Conservation (phyloP, 2,797 vertebrate genomes). For the Telmatherina bonti region DNA sequence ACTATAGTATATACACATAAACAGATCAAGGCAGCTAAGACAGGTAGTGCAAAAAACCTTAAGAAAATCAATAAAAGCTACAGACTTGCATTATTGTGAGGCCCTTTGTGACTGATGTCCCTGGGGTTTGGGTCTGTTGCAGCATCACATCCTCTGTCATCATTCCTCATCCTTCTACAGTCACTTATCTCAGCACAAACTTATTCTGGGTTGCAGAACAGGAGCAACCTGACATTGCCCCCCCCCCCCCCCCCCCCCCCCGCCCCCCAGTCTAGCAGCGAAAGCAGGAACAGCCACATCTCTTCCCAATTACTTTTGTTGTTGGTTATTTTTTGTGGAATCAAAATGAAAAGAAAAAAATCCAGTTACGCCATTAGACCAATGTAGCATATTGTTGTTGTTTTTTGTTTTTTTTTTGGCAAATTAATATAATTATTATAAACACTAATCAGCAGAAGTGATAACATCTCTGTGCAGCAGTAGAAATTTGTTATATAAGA, state of each 20-base stretch:
- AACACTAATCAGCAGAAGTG: background rate
- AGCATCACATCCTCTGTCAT: conserved; percentile 12
- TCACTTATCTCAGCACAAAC: conserved; percentile 35
- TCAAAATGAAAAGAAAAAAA: conserved; percentile 22
- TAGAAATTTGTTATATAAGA: too few species aligned
- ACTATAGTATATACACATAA: conserved; percentile 11
- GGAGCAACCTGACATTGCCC: conserved; percentile 39
- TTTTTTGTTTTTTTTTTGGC: too few species aligned
- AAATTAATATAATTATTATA: conserved; percentile 17
- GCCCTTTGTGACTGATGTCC: conserved; percentile 17
- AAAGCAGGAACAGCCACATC: conserved; percentile 12
- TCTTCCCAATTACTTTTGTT: conserved; percentile 20
- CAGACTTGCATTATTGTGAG: conserved; percentile 19
- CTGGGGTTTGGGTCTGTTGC: conserved; percentile 15
- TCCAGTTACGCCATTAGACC: conserved; percentile 18
- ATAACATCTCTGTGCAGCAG: background rate
- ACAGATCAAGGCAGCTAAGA: conserved; percentile 7
- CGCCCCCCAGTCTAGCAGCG: conserved; percentile 20
- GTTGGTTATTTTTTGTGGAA: background rate
- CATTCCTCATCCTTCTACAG: conserved; percentile 23
- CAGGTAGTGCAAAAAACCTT: conserved; percentile 12
- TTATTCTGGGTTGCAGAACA: conserved; percentile 37
- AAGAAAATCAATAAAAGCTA: conserved; percentile 15
- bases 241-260: conserved; percentile 38
- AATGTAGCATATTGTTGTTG: background rate